Evolutionary conservation across 2,113 vertebrate species (phyloP), one percentile per base, ranked within the genome.

Genomic region (Thunnus thynnus): DNA sequence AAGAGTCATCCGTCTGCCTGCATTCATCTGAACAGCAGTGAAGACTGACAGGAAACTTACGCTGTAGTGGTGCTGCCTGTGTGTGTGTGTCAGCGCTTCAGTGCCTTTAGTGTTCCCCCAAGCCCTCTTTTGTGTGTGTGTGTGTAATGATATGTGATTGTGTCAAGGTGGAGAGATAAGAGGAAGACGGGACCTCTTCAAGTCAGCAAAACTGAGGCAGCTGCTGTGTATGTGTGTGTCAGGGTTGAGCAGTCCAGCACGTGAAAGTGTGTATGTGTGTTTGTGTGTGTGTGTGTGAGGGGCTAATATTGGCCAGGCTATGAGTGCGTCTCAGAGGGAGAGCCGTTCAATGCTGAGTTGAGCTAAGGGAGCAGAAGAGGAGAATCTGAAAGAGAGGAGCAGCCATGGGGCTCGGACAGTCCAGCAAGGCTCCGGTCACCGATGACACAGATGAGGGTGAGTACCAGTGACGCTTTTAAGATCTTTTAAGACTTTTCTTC

Each of bases 341-440:
- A 87, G 80, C 76, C 47, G 52, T 78, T 83, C 7, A 2, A 81
- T 82, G 82, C 86, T 92, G 89, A 93, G 65, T 79, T 88, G 87
- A 94, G 77, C 76, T 78, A 67, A 74, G 50, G 70, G 76, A 87
- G 70, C 80, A 68, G 76, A 78, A 67, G 7, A 79, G 76, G 72
- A 82, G 72, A 54, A 84, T 17, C 82, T 55, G 76, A 5, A 51
- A 66, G 60, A 41, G 82, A 91, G 83, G 83, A 91, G 85, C 84
- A 86, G 84, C 62, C 90, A 99, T 99, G 98, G 98, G 98, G 81
- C 96, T 97, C 76, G 96, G 95, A 86, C 94, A 95, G 85, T 99
- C 98, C 90, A 98, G 96, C 95, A 98, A 96, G 90, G 76, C 95
- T 27, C 89, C 94, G 0, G 90, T 94, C 70, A 92, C 88, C 0